Conservation (phyloP, 2,888 invertebrate genomes). For the Girardia tigrina region DNA sequence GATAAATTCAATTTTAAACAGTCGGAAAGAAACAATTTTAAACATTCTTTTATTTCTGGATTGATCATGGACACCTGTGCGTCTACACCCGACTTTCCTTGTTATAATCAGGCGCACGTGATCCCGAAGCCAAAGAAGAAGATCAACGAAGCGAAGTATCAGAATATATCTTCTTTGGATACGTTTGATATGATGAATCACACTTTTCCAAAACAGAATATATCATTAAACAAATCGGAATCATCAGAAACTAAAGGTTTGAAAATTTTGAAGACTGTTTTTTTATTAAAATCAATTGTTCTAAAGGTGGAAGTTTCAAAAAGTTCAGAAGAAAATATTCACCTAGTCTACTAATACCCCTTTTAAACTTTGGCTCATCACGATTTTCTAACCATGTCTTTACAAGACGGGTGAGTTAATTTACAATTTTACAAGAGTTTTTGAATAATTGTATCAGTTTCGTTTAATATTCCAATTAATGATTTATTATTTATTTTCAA, state of each 20-base stretch:
- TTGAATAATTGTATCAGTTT: too few relatives aligned
- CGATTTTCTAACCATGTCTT: background rate
- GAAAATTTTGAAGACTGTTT: background rate
- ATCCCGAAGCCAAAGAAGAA: background rate
- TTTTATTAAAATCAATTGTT: background rate
- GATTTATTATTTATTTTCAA: too few relatives aligned
- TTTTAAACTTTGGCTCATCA: background rate
- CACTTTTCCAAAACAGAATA: background rate
- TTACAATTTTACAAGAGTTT: too few relatives aligned
- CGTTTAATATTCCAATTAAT: too few relatives aligned
- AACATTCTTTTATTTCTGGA: background rate
- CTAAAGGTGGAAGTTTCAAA: slow-evolving; percentile 15
- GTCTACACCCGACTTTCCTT: background rate
- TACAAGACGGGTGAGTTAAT: background rate
- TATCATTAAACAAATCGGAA: background rate
- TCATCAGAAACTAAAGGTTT: background rate
- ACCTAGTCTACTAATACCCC: background rate
- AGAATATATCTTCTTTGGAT: background rate
- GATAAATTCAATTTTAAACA: background rate
- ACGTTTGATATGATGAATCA: background rate
- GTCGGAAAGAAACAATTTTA: background rate
- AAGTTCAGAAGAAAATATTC: slow-evolving; percentile 5
- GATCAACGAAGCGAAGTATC: background rate
- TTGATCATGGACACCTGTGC: background rate
- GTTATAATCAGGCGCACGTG: background rate